Base-by-base conservation (phyloP, 2,888 invertebrate species). In the Nomada hirtipes region DNA sequence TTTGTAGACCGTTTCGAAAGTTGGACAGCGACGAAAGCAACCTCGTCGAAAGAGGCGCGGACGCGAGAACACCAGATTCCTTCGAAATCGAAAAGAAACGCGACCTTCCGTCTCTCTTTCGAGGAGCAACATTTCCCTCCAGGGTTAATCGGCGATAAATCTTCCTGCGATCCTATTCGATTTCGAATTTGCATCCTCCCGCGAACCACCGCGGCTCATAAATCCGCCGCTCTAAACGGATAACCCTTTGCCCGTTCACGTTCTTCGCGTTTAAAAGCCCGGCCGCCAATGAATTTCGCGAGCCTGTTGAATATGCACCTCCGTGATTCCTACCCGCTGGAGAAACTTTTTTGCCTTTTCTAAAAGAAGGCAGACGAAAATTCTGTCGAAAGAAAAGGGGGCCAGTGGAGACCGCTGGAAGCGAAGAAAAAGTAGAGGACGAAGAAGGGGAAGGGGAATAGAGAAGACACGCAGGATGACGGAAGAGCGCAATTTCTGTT, bases 231-330 rank as follows among this genome's bases (percentile, higher is more conserved):
- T 26, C n/a, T 15, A 70, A 61, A 71, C 36, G 60, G 42, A n/a
- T n/a, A 53, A 53, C 53, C 61, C 42, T 53, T 55, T 64, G 44
- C 73, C 29, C 18, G 65, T n/a, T 11, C 65, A 23, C 60, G 70
- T 60, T 60, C 18, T 29, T 15, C 70, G 44, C 55, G 50, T 26
- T 64, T 71, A 71, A 76, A 76, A 64, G 59, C 42, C 52, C 29
- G 59, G 26, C 69, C n/a, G 26, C 69, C 75, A 10, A 61, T 44
- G 65, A 60, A 59, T 73, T 42, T 68, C 47, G 42, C 3, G 55
- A 15, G 72, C 72, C 63, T 73, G 79, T 78, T 72, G 78, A 80
- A 80, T 80, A 72, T 73, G 26, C 72, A 72, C 29, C 70, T 53
- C 50, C 61, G 50, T 70, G 53, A 77, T 68, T 73, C 52, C 75